A percentile compares a stretch with the other conserved stretches of the same genome.
These are phyloP conservation scores for Acipenser oxyrinchus DNA, from an alignment of 2,797 vertebrate species.

Conservation along the genomic window DNA sequence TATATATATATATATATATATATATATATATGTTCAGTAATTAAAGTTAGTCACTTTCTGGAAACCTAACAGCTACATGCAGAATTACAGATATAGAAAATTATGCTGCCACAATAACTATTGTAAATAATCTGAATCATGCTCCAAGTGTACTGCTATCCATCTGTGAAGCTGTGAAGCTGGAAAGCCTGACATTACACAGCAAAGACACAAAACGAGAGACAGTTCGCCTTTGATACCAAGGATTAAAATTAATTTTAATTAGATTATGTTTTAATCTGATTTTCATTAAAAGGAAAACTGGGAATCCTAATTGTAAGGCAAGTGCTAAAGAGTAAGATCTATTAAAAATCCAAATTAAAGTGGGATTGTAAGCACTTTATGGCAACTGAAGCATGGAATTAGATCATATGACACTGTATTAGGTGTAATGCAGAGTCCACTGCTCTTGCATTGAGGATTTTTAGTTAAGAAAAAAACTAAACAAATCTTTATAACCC, in stretches of 20 bases:
- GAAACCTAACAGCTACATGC: too few relatives aligned
- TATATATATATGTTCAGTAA: slow-evolving; percentile 12
- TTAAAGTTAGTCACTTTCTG: too few relatives aligned
- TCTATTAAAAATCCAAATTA: slow-evolving; percentile 74
- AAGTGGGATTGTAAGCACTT: slow-evolving; percentile 57
- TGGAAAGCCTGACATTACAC: slow-evolving; percentile 37
- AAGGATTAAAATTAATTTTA: slow-evolving; percentile 66
- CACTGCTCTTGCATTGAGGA: slow-evolving; percentile 37
- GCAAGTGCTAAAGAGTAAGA: slow-evolving; percentile 67
- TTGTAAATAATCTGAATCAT: slow-evolving; percentile 34
- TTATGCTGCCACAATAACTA: neutral
- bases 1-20: neutral
- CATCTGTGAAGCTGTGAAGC: slow-evolving; percentile 32
- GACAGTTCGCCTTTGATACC: slow-evolving; percentile 29
- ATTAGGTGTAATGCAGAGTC: slow-evolving; percentile 67
- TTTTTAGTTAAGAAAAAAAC: slow-evolving; percentile 34
- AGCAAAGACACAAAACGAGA: slow-evolving; percentile 36
- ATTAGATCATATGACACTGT: slow-evolving; percentile 76
- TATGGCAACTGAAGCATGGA: slow-evolving; percentile 72
- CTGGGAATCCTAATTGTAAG: slow-evolving; percentile 69
- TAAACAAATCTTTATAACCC: slow-evolving; percentile 16
- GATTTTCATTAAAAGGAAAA: slow-evolving; percentile 54
- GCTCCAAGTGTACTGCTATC: slow-evolving; percentile 26
- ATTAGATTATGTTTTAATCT: slow-evolving; percentile 37
- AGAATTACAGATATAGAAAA: too few relatives aligned